Conservation (phyloP, 2,113 vertebrate genomes). For the Brachyhypopomus occidentalis region DNA sequence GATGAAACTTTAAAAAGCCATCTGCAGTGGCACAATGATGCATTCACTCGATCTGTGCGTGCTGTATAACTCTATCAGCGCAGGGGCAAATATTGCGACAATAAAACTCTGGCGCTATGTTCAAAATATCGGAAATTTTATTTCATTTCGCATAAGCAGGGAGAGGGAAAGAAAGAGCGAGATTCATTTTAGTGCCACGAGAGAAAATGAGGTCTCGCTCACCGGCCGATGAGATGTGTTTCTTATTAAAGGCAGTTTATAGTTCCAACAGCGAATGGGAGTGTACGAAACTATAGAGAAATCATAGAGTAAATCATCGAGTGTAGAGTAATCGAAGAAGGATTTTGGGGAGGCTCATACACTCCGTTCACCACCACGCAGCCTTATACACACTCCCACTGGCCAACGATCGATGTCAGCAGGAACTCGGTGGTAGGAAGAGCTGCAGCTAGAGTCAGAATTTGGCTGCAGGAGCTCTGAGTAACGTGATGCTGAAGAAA, state of each 20-base stretch:
- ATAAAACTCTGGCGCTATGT: slow-evolving; percentile 49
- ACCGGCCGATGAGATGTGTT: slow-evolving; percentile 56
- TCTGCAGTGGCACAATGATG: slow-evolving; percentile 44
- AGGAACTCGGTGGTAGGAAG: background rate
- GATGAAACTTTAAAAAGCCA: slow-evolving; percentile 48
- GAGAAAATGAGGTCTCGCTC: slow-evolving; percentile 40
- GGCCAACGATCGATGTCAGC: slow-evolving; percentile 42
- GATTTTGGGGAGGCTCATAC: slow-evolving; percentile 40
- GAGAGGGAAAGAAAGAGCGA: slow-evolving; percentile 43
- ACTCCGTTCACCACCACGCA: background rate
- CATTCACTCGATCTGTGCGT: slow-evolving; percentile 45
- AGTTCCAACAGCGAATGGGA: slow-evolving; percentile 42
- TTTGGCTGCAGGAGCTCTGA: background rate
- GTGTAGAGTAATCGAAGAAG: slow-evolving; percentile 44
- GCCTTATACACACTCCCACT: slow-evolving; percentile 22
- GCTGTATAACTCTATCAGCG: slow-evolving; percentile 44
- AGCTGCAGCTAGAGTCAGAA: slow-evolving; percentile 17
- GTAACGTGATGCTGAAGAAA: background rate
- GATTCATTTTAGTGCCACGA: slow-evolving; percentile 52
- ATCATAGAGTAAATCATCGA: background rate
- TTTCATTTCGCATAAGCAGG: slow-evolving; percentile 59
- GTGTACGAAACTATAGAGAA: slow-evolving; percentile 55
- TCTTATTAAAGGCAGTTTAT: slow-evolving; percentile 57
- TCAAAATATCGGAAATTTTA: slow-evolving; percentile 51
- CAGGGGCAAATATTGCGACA: slow-evolving; percentile 36